These are phyloP conservation scores for Sphinx pinastri DNA, from an alignment of 2,888 invertebrate species.

Conservation along the genomic window DNA sequence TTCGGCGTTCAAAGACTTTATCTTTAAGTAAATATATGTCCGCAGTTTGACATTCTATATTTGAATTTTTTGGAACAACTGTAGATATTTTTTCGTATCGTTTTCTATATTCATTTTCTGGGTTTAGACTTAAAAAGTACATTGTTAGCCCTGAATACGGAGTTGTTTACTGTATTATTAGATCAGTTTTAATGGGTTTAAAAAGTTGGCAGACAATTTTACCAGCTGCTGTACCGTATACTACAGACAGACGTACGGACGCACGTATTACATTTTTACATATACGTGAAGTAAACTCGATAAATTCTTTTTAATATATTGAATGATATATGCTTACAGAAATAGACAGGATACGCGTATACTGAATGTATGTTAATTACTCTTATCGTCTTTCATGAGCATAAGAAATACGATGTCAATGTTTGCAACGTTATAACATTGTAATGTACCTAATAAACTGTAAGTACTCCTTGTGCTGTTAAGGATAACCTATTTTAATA, in stretches of 20 bases:
- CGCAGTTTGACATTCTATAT: no score
- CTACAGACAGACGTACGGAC: background rate
- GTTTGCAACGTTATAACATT: background rate
- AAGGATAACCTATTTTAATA: background rate
- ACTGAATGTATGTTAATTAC: no score
- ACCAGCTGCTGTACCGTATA: background rate
- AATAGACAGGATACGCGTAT: no score
- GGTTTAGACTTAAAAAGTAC: background rate
- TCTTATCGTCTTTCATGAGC: no score
- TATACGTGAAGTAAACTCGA: background rate
- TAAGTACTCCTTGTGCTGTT: background rate
- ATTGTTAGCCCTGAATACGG: background rate
- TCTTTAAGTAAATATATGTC: background rate
- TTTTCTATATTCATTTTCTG: background rate
- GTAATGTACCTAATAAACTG: background rate
- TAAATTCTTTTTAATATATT: background rate
- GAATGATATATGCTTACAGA: background rate
- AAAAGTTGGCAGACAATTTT: constrained; percentile 12
- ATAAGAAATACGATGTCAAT: background rate
- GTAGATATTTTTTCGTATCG: no score
- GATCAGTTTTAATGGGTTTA: constrained; percentile 3
- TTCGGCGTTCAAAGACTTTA: background rate
- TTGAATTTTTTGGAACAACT: no score
- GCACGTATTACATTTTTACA: background rate
- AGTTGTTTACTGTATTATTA: background rate